Evolutionary conservation across 2,113 vertebrate genomes (phyloP).

Genomic region (Lophotis ruficrista): DNA sequence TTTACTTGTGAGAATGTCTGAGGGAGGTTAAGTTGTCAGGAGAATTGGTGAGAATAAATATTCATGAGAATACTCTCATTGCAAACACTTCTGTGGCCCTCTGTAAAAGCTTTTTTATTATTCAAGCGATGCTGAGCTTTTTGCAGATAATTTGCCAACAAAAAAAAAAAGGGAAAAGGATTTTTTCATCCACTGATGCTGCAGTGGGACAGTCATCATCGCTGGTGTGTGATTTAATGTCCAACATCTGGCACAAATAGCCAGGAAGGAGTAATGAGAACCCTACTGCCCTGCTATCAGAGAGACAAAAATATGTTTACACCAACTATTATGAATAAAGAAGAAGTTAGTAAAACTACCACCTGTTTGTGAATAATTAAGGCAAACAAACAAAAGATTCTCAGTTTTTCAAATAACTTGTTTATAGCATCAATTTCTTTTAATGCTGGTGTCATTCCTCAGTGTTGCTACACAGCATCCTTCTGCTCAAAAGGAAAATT

Average conservation of each 20-base stretch:
- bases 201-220: neutral
- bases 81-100: neutral
- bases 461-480: neutral
- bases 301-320: neutral
- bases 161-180: neutral
- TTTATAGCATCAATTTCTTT: neutral
- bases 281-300: neutral
- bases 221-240: neutral
- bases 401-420: neutral
- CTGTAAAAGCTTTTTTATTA: constrained; percentile 64
- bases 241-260: neutral
- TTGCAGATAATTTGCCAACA: constrained; percentile 46
- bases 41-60: constrained; percentile 56
- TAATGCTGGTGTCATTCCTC: neutral
- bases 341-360: neutral
- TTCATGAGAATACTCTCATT: neutral
- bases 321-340: neutral
- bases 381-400: neutral
- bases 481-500: neutral
- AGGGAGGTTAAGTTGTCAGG: constrained; percentile 28
- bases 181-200: neutral
- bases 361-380: constrained; percentile 40
- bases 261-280: neutral
- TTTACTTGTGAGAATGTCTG: constrained; percentile 19
- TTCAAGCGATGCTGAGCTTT: constrained; percentile 43